These are phyloP conservation scores for Pseudomyrmex sp. DNA, from an alignment of 1,140 invertebrate species.

Conservation along the genomic window DNA sequence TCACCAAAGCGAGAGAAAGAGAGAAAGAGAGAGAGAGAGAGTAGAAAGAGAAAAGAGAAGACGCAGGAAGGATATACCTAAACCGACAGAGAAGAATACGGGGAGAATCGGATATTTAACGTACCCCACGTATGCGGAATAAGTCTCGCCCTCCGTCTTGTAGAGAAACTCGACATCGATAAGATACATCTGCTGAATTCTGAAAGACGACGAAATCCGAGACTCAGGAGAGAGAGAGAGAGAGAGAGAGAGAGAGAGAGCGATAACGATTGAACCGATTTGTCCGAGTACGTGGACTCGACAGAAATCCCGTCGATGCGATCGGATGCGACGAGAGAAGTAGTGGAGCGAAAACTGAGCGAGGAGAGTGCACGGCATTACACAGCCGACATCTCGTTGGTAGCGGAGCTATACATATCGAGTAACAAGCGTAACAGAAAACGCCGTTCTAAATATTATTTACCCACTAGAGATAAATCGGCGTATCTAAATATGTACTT, in stretches of 20 bases:
- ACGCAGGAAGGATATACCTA: background rate
- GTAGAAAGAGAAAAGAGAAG: too few species aligned
- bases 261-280: constrained; percentile 64
- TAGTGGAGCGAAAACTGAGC: background rate
- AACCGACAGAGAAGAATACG: constrained; percentile 13
- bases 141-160: background rate
- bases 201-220: constrained; percentile 58
- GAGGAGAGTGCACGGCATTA: too few species aligned
- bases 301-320: constrained; percentile 25
- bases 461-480: background rate
- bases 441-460: constrained; percentile 15
- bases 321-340: background rate
- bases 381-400: background rate
- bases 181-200: constrained; percentile 56
- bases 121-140: constrained; percentile 31
- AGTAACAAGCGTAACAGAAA: constrained; percentile 10
- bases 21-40: background rate
- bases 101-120: constrained; percentile 41
- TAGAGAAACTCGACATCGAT: constrained; percentile 47
- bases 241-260: background rate
- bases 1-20: background rate
- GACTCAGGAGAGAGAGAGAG: background rate
- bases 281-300: constrained; percentile 46
- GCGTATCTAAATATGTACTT: constrained; percentile 5
- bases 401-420: constrained; percentile 7